Conservation (phyloP, 1,140 invertebrate genomes). For the Hesperophylax magnus region DNA sequence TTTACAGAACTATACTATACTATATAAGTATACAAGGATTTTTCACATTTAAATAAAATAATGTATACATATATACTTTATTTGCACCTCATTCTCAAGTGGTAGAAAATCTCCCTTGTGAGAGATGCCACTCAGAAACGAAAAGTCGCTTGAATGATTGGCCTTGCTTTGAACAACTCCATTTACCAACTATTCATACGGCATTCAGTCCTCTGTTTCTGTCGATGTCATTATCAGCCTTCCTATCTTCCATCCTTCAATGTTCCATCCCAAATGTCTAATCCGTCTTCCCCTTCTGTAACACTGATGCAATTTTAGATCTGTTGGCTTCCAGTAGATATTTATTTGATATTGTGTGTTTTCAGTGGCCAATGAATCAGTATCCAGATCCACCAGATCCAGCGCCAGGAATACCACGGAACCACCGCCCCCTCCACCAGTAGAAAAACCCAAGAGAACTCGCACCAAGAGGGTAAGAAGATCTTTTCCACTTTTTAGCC, state of each 20-base stretch:
- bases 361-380: slow-evolving; percentile 9
- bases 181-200: too few species aligned
- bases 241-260: too few species aligned
- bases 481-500: neutral
- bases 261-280: too few species aligned
- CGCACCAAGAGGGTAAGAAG: slow-evolving; percentile 27
- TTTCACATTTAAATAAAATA: too few species aligned
- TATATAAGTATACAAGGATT: too few species aligned
- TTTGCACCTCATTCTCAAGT: too few species aligned
- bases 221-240: too few species aligned
- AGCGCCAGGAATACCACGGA: neutral
- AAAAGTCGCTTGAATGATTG: neutral
- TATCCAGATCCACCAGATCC: neutral
- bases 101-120: neutral
- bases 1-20: too few species aligned
- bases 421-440: neutral
- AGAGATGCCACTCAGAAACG: neutral
- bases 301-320: neutral
- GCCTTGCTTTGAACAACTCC: neutral
- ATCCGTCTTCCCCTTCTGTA: neutral
- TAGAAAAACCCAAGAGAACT: slow-evolving; percentile 5
- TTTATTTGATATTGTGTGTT: neutral
- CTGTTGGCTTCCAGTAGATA: neutral
- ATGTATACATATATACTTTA: too few species aligned
- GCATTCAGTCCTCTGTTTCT: too few species aligned